Base-by-base conservation (phyloP, 2,888 invertebrate genomes). In the Neoaliturus tenellus region DNA sequence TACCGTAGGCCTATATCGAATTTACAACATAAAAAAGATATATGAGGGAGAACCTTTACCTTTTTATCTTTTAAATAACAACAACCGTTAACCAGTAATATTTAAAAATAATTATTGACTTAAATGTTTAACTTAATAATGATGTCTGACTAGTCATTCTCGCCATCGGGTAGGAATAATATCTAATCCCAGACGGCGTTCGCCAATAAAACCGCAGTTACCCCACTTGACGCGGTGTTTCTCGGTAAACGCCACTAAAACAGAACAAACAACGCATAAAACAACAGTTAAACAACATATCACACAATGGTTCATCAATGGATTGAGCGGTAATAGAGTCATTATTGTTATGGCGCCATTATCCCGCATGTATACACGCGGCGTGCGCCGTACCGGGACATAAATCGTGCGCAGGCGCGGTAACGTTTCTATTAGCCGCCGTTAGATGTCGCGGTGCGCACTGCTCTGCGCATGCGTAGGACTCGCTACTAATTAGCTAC, bases 361-460 rank as follows among this genome's bases (percentile, higher is more conserved):
- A 62, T 20, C 25, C 28, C 28, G 25, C 62, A 28, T 62, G 41
- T 39, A n/a, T 31, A 67, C 39, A 71, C 33, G 39, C 28, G 39
- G 25, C 75, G 28, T 41, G 48, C 41, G 75, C 39, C n/a, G 69
- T 69, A 31, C 62, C 17, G 14, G 62, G 41, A 17, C 20, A 71
- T 71, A 75, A 75, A 75, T 75, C 48, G 75, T 75, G 48, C 48
- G 75, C 44, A 2, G 48, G 75, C 41, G 44, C 48, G 28, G 71
- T 67, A 75, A 75, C 75, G 75, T 75, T 75, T 75, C 75, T 75
- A 75, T 75, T 75, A 75, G 48, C 41, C 6, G 75, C 75, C 71
- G 71, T 23, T 75, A 75, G 75, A 48, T 75, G 75, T 75, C 75
- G 75, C 17, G 31, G 44, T 44, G 41, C 5, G 12, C 35, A 23